Base-by-base conservation (phyloP, 2,797 vertebrate genomes). In the Strix occidentalis region DNA sequence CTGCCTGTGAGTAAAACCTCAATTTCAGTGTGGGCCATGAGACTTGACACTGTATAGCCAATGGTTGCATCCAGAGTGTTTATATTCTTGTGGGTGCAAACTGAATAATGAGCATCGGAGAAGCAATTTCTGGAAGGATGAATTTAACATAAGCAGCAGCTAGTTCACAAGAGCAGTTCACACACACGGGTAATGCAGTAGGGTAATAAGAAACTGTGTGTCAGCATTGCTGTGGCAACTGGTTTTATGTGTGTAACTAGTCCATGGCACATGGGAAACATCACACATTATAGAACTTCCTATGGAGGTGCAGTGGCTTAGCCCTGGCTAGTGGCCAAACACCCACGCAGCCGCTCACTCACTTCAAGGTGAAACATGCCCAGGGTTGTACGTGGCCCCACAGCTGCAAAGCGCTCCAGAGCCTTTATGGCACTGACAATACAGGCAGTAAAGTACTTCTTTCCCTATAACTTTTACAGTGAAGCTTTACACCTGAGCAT, bases 1-100 rank as follows among this genome's bases (percentile, higher is more conserved):
- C 75, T 97, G 98, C 88, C 93, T 99, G 99, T 99, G 95, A 99
- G 99, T 98, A 76, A 72, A 87, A 8, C 5, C 26, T 14, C 8
- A 24, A 1, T 2, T 53, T n/a, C 23, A 16, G 5, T 7, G 31
- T 78, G 41, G 41, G 16, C 61, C 74, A 24, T 14, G 41, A 33
- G 61, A 81, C 29, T 46, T 43, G 23, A 11, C 48, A 29, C 23
- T 16, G 5, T 16, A 9, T 16, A 45, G 51, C 23, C 56, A 15
- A 28, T 19, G 54, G 17, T 33, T 61, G 33, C 48, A 46, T 13
- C 74, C 35, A 29, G 60, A 58, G 23, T 1, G 2, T 45, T 96
- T 74, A 3, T n/a, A 19, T 69, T 74, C 60, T 15, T 33, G 16
- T 50, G 56, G 4, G 5, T 51, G 23, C 18, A 65, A 58, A 18